Percentiles rank a stretch among this genome's conserved stretches.
These are phyloP conservation scores for Equus przewalskii DNA, from an alignment of 2,113 vertebrate genomes.

Conservation along the genomic window DNA sequence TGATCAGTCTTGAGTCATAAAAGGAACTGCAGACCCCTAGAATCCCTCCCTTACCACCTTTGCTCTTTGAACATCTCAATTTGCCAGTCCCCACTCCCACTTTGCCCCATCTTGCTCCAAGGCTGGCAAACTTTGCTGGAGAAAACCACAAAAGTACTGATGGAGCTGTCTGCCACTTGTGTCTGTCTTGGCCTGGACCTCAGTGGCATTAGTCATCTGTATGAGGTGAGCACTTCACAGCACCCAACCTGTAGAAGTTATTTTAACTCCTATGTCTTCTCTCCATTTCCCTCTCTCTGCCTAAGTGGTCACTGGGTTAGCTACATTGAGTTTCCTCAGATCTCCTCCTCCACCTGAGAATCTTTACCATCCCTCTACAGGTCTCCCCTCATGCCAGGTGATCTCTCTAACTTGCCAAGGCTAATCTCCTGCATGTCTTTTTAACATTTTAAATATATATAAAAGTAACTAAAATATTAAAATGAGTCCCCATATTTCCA, in stretches of 20 bases:
- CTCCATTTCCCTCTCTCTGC: not conserved
- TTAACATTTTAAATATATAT: not conserved
- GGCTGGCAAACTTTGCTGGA: not conserved
- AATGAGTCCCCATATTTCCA: not conserved
- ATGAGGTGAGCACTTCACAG: not conserved
- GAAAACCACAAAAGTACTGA: not conserved
- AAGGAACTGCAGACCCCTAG: not conserved
- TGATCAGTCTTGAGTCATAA: no score
- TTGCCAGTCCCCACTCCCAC: not conserved
- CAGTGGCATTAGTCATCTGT: not conserved
- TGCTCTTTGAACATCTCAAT: not conserved
- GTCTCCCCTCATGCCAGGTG: no score
- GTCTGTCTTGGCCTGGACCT: not conserved
- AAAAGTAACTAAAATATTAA: not conserved
- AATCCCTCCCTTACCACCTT: not conserved
- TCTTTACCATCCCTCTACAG: not conserved
- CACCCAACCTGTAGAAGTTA: no score
- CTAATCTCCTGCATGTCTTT: not conserved
- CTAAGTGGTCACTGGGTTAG: rapidly evolving
- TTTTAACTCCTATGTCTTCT: not conserved
- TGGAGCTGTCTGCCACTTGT: not conserved
- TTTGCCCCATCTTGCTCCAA: not conserved
- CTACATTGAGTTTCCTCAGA: not conserved
- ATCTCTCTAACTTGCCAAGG: not conserved
- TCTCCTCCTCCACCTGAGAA: no score